Conservation (phyloP, 2,888 invertebrate genomes). For the Drosophila yooni region DNA sequence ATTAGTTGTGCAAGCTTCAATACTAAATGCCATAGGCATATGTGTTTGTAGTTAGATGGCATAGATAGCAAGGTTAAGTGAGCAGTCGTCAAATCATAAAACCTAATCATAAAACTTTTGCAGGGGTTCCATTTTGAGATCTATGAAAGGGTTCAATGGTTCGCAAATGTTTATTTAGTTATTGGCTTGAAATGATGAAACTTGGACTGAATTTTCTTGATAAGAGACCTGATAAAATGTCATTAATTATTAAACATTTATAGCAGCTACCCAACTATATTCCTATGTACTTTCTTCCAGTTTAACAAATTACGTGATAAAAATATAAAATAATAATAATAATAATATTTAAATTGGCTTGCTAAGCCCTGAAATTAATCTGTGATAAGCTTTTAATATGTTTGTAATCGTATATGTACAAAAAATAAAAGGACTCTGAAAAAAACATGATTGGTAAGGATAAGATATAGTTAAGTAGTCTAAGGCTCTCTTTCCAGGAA, state of each 20-base stretch:
- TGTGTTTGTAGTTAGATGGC: slow-evolving; percentile 62
- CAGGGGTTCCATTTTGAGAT: neutral
- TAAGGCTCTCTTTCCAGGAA: neutral
- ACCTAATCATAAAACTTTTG: slow-evolving; percentile 10
- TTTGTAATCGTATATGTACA: neutral
- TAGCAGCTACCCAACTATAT: neutral
- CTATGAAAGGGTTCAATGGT: slow-evolving; percentile 1
- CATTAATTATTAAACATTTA: neutral
- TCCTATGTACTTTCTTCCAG: neutral
- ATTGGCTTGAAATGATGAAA: neutral
- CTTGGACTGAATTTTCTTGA: neutral
- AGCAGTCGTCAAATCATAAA: slow-evolving; percentile 31
- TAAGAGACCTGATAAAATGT: neutral
- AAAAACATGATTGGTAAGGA: neutral
- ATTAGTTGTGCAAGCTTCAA: slow-evolving; percentile 61
- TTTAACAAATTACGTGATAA: neutral
- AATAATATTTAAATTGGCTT: neutral
- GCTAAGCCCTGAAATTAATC: neutral
- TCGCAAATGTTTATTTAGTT: neutral
- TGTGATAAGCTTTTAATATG: fast-evolving
- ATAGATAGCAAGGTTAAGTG: slow-evolving; percentile 65
- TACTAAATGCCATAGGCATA: slow-evolving; percentile 51
- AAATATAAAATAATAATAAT: neutral
- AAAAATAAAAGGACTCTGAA: neutral
- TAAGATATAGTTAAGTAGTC: neutral